Base-by-base conservation (phyloP, 2,113 vertebrate species). In the Hipposideros armiger region DNA sequence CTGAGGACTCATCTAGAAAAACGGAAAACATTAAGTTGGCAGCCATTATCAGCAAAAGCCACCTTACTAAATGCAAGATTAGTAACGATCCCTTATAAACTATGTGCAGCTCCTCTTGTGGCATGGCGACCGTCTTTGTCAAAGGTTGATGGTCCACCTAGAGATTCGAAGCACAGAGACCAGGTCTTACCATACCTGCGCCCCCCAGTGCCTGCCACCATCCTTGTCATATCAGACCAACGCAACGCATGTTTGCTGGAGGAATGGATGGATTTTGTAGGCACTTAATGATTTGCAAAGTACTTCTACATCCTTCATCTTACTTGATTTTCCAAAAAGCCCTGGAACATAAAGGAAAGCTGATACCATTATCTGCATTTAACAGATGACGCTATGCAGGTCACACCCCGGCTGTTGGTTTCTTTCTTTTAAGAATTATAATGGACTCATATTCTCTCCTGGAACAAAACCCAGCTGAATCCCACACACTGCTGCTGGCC, bases 371-470 rank as follows among this genome's bases (percentile, higher is more conserved):
- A 47, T 66, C 89, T 3, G 1, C 45, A 42, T 85, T 47, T 87
- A 84, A 60, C 24, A 64, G 45, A 87, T 40, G 85, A 64, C 22
- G 70, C 87, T 19, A 56, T 30, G 47, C 15, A 47, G 87, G 80
- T 94, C 76, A 50, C 56, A 91, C 36, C 52, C 60, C 6, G 40
- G 56, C 45, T 91, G 36, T 36, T 50, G 26, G 74, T 64, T 66
- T 73, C 84, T 88, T 84, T 94, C 96, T 94, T 87, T 87, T n/a
- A 95, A 95, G 69, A 82, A 97, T 76, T 84, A 70, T 67, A 92
- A 94, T 77, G 47, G 73, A 72, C 56, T 93, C 56, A n/a, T 28
- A 9, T 30, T 77, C 58, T 52, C 30, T 66, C 83, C 52, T 83
- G 42, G 54, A 66, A 66, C n/a, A 91, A 78, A 95, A 77, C n/a